Evolutionary conservation across 2,113 vertebrate species (phyloP), one percentile per base, ranked within the genome.

Genomic region (Scartelaos histophorus): DNA sequence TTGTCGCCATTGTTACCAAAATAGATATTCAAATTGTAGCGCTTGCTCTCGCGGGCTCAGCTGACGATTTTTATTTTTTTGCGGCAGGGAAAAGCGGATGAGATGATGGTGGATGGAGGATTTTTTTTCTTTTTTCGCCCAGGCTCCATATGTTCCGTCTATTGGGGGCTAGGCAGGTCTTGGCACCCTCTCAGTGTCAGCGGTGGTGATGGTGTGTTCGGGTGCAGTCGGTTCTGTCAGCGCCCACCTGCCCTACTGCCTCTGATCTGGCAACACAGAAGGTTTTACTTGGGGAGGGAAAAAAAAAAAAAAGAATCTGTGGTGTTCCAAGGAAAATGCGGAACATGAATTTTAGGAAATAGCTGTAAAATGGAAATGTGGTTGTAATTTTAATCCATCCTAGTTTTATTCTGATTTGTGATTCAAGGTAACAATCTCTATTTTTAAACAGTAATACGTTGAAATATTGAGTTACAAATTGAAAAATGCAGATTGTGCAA

Each of bases 61-160:
- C 56, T 68, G 21, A 66, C 57, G 69, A 78, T 81, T 82, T 80
- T 71, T 80, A 69, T 74, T 81, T 72, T 74, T 75, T 70, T 81
- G 75, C 62, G 66, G 79, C 83, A 82, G 77, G 70, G 74, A 61
- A 73, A 77, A 71, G 69, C 75, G 46, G 73, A 78, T 58, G 77
- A 62, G 67, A 78, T 29, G 84, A 58, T 70, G 68, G 80, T 5
- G 56, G 80, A 74, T 69, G 71, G 70, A 74, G 76, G 51, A 10
- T 21, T n/a, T 13, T 61, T 2, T 16, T 66, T 66, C 46, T 66
- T 73, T 79, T 71, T 73, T 87, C 73, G 76, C 73, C 79, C 75
- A 71, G 66, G 74, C 84, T 90, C 85, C 91, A 89, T 90, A 89
- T 90, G 90, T 80, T 85, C 75, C 87, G 85, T 88, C 85, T 85